Percentiles rank a stretch among this genome's conserved stretches.
Evolutionary conservation across 2,113 vertebrate genomes (phyloP).

Genomic region (Ceyx cyanopectus): DNA sequence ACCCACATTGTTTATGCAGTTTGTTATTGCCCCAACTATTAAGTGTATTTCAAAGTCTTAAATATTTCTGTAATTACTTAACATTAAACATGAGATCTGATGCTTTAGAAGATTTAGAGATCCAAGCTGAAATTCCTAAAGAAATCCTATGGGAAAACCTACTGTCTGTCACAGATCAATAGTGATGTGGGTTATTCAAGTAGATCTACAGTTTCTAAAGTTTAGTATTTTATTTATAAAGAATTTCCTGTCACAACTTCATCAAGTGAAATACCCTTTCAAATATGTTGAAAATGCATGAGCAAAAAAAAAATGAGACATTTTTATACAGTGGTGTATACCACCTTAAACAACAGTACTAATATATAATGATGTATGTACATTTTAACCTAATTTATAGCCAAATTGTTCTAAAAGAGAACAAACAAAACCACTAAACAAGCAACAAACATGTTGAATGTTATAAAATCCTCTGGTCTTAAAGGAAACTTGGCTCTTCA

Average conservation of each 20-base stretch:
- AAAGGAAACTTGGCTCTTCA: neutral
- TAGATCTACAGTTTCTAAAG: neutral
- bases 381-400: neutral
- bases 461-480: neutral
- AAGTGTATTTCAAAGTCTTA: neutral
- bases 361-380: neutral
- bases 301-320: neutral
- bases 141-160: neutral
- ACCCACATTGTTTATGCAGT: neutral
- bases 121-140: neutral
- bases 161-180: neutral
- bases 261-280: neutral
- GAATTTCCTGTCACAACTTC: neutral
- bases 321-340: neutral
- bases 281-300: neutral
- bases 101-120: neutral
- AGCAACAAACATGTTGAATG: neutral
- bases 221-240: neutral
- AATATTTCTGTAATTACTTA: neutral
- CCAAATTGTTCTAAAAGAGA: neutral
- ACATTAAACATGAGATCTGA: neutral
- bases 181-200: neutral
- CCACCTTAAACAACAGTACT: neutral
- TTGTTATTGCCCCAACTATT: neutral
- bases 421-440: neutral